These are phyloP conservation scores for Palythoa grandis DNA, from an alignment of 92 coral and sea anemone genomes.

Conservation along the genomic window DNA sequence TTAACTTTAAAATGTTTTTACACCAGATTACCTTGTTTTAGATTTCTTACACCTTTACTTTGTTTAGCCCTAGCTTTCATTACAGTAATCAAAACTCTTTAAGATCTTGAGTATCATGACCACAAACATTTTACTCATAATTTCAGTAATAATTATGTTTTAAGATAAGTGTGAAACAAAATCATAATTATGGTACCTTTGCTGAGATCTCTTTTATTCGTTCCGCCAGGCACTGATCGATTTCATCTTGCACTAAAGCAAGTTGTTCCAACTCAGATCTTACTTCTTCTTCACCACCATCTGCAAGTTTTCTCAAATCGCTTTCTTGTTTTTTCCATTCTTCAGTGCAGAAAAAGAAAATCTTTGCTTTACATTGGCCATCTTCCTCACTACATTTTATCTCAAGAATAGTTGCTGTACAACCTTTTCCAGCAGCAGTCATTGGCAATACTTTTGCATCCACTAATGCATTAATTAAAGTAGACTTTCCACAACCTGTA, in stretches of 20 bases:
- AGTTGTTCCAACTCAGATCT: neutral
- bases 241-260: neutral
- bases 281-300: neutral
- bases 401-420: conserved; percentile 26
- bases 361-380: conserved; percentile 9
- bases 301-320: neutral
- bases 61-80: too few species aligned
- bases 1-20: too few species aligned
- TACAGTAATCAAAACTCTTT: too few species aligned
- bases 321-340: neutral
- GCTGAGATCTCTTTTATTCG: neutral
- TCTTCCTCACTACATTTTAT: conserved; percentile 5
- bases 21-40: too few species aligned
- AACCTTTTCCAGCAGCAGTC: conserved; percentile 6
- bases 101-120: too few species aligned
- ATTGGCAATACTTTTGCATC: conserved; percentile 20
- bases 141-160: too few species aligned
- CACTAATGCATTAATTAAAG: conserved; percentile 15
- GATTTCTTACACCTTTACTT: too few species aligned
- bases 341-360: neutral
- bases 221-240: neutral
- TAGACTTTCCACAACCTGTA: conserved; percentile 14
- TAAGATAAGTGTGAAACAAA: too few species aligned
- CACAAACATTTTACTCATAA: too few species aligned
- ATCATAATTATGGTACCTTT: neutral